A percentile compares a stretch with the other conserved stretches of the same genome.
Conservation (phyloP, 2,113 vertebrate genomes). For the Lethenteron reissneri region DNA sequence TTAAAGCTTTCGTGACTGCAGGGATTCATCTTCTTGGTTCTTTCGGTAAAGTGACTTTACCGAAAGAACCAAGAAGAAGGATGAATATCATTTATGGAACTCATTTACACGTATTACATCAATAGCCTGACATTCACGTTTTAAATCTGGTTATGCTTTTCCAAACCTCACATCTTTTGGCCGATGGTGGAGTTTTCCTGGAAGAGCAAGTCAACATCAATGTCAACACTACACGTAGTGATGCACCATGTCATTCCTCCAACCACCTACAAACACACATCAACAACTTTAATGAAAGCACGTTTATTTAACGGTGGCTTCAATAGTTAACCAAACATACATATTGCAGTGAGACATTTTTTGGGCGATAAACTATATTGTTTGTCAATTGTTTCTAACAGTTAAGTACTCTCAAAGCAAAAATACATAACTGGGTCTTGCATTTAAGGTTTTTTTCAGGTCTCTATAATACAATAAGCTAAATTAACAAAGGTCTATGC, state of each 20-base stretch:
- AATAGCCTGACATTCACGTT: background rate
- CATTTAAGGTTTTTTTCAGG: background rate
- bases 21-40: too few relatives aligned
- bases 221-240: slow-evolving; percentile 78
- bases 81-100: background rate
- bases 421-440: background rate
- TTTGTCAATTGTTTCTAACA: background rate
- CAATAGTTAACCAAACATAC: background rate
- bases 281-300: background rate
- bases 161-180: slow-evolving; percentile 68
- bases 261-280: slow-evolving; percentile 45
- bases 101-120: background rate
- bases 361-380: background rate
- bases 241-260: slow-evolving; percentile 98
- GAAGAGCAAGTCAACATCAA: slow-evolving; percentile 86
- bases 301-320: background rate
- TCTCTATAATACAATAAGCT: too few relatives aligned
- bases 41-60: background rate
- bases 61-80: background rate
- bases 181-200: slow-evolving; percentile 98
- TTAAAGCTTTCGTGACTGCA: too few relatives aligned
- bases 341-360: background rate
- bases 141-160: too few relatives aligned
- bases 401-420: background rate
- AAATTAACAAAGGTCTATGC: too few relatives aligned